Evolutionary conservation across 2,888 invertebrate genomes (phyloP).

Genomic region (Microplitis manilae): DNA sequence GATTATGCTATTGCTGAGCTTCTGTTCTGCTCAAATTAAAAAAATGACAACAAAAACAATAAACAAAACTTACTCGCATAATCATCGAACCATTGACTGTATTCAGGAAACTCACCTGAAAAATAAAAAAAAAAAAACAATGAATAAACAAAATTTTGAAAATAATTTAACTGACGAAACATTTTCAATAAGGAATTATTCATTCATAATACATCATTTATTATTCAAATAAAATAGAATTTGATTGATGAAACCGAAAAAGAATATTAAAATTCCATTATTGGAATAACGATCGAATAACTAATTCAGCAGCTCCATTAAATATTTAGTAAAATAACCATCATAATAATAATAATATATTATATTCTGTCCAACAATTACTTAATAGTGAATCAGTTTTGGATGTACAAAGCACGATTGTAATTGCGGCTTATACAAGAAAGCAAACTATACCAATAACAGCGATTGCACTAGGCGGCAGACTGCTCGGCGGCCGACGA

Average conservation of each 20-base stretch:
- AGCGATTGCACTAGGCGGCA: slow-evolving; percentile 59
- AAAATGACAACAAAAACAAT: not conserved
- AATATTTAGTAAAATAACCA: not conserved
- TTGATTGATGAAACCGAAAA: not conserved
- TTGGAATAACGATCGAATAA: not conserved
- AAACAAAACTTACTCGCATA: slow-evolving; percentile 9
- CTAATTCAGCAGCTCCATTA: not conserved
- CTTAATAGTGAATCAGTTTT: not conserved
- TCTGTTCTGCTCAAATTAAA: not conserved
- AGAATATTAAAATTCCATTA: not conserved
- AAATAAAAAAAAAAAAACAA: slow-evolving; percentile 16
- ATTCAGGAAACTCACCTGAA: slow-evolving; percentile 37
- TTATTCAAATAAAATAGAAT: not conserved
- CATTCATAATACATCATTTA: not conserved
- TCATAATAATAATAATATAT: not conserved
- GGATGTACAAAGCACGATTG: slow-evolving; percentile 34
- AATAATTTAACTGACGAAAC: not conserved
- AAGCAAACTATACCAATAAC: slow-evolving; percentile 37
- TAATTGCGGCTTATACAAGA: slow-evolving; percentile 48
- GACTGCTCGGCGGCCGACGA: slow-evolving; percentile 67
- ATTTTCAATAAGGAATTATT: not conserved
- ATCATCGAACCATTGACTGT: slow-evolving; percentile 6
- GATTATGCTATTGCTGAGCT: no score
- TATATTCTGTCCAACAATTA: not conserved
- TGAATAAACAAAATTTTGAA: not conserved